Percentiles rank a stretch among this genome's conserved stretches.
Conservation (phyloP, 35 echinoderm and acorn worm species). For the Holothuria glaberrima region DNA sequence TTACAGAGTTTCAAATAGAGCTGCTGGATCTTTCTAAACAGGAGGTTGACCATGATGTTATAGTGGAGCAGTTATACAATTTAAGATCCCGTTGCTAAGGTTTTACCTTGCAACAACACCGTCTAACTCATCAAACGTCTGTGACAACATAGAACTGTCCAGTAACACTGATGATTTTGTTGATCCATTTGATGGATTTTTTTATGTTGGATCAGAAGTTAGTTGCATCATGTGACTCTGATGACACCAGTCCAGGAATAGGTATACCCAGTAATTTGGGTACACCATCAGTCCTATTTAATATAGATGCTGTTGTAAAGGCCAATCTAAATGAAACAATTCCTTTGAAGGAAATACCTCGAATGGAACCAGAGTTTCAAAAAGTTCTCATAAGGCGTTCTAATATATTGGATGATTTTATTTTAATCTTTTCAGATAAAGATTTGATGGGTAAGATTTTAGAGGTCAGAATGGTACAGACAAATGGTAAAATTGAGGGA, state of each 20-base stretch:
- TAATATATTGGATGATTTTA: neutral
- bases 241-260: too few relatives aligned
- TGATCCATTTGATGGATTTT: too few relatives aligned
- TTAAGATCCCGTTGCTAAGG: too few relatives aligned
- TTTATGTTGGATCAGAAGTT: too few relatives aligned
- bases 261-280: neutral
- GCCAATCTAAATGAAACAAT: neutral
- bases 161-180: too few relatives aligned
- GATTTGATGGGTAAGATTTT: neutral
- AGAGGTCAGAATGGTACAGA: neutral
- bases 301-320: neutral
- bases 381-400: neutral
- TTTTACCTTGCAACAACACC: too few relatives aligned
- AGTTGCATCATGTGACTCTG: too few relatives aligned
- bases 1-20: neutral
- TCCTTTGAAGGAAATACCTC: too few relatives aligned
- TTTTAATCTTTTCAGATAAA: neutral
- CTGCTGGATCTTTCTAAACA: neutral
- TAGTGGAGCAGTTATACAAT: too few relatives aligned
- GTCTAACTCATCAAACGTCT: too few relatives aligned
- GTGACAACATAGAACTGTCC: too few relatives aligned
- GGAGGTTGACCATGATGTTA: too few relatives aligned
- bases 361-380: neutral
- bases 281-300: slow-evolving; percentile 20
- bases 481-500: slow-evolving; percentile 3